Evolutionary conservation across 2,888 invertebrate genomes (phyloP), one percentile per base, ranked within the genome.

Genomic region (Andrena praecox): DNA sequence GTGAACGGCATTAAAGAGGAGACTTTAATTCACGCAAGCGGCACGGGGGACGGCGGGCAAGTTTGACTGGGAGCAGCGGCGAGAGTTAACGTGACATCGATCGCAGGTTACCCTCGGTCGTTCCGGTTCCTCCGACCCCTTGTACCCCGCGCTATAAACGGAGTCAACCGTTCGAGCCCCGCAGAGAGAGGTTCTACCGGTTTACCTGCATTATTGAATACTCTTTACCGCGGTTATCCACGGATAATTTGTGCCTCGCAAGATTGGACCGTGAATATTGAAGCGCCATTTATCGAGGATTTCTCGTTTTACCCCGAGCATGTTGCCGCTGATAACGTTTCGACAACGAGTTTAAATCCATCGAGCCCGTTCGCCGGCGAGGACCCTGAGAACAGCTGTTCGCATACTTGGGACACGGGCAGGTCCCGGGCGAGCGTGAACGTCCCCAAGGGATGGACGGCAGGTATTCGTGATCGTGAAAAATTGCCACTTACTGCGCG

Each of bases 71-170:
- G 31, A 67, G 33, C 73, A 63, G 66, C 56, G 70, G 50, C 60
- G 74, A 66, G 74, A 82, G 77, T 85, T 85, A 85, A 85, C 82
- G 72, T 35, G 82, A 80, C 85, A 82, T 72, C 80, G 72, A 80
- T 87, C 89, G 80, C 50, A 59, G 75, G 73, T 80, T 72, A 35
- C 48, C 35, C 56, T 60, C 52, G 73, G 50, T 74, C 54, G 56
- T 79, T 71, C 54, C 56, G 56, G 50, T 60, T 67, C 63, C 79
- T 70, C 67, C 50, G 60, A 20, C 62, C 27, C 77, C 54, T 52
- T 54, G 52, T 56, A 62, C 62, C 60, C 7, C 63, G 60, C 56
- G 79, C 54, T 82, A 79, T 75, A 76, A 82, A 79, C 83, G 83
- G 63, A 73, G 80, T 56, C 35, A 75, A 76, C 71, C 72, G 74